Conservation (phyloP, 2,113 vertebrate species). For the Hirundichthys speculiger region DNA sequence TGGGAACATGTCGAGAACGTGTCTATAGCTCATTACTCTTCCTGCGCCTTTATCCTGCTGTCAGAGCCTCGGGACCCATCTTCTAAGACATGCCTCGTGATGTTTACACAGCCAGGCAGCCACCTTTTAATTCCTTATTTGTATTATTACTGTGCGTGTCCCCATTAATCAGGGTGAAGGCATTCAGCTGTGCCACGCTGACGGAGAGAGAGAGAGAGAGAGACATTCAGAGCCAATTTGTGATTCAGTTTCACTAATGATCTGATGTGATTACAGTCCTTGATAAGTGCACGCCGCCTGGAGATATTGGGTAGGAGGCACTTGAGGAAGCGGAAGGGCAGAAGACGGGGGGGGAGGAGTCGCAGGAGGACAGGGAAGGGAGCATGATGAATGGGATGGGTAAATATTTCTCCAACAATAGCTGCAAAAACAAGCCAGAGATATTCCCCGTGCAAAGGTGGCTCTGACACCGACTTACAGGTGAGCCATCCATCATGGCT, state of each 20-base stretch:
- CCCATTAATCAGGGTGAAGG: conserved; percentile 77
- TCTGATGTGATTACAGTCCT: conserved; percentile 51
- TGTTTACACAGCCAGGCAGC: conserved; percentile 79
- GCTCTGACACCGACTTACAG: conserved; percentile 28
- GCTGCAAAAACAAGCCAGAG: conserved; percentile 59
- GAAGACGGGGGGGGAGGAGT: conserved; percentile 11
- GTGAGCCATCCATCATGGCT: conserved; percentile 59
- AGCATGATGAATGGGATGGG: conserved; percentile 72
- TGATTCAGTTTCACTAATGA: conserved; percentile 52
- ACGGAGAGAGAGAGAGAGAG: conserved; percentile 34
- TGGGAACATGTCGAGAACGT: conserved; percentile 73
- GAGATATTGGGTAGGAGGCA: conserved; percentile 35
- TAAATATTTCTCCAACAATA: conserved; percentile 66
- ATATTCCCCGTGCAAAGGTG: conserved; percentile 4
- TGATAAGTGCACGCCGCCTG: conserved; percentile 36
- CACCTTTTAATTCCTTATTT: conserved; percentile 72
- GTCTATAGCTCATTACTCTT: conserved; percentile 76
- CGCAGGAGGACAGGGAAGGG: conserved; percentile 17
- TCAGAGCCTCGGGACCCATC: conserved; percentile 73
- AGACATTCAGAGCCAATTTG: conserved; percentile 33
- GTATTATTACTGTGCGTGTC: conserved; percentile 73
- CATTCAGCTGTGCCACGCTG: conserved; percentile 69
- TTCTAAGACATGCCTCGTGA: conserved; percentile 68
- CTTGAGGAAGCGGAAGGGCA: conserved; percentile 36
- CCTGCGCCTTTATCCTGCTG: conserved; percentile 72